phyloP scores from a whole-genome alignment of 1,140 invertebrate genomes.

The Cyclargus thomasi region DNA sequence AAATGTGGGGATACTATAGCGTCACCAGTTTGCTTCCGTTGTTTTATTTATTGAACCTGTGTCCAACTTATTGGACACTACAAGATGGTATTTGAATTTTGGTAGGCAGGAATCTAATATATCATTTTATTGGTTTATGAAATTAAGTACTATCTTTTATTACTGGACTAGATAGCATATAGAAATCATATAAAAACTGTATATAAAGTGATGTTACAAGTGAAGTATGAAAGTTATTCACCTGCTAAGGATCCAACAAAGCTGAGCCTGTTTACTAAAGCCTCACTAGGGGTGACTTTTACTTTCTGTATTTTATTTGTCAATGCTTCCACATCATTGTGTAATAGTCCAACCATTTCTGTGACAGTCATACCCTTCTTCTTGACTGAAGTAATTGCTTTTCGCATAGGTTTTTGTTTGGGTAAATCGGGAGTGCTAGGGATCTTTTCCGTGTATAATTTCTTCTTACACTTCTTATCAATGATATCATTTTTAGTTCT shows the following conservation, averaged over 20 bases:
- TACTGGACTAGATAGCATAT: too few species aligned
- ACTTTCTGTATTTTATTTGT: constrained; percentile 41
- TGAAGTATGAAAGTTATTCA: constrained; percentile 27
- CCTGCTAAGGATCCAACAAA: constrained; percentile 63
- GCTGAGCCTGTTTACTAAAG: constrained; percentile 44
- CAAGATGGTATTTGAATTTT: too few species aligned
- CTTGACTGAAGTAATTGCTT: constrained; percentile 44
- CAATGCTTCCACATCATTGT: constrained; percentile 39
- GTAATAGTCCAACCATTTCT: constrained; percentile 46
- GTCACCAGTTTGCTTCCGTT: too few species aligned
- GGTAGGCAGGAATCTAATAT: too few species aligned
- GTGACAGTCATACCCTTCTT: constrained; percentile 56
- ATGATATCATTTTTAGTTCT: constrained; percentile 27
- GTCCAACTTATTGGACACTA: too few species aligned
- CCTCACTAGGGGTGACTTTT: constrained; percentile 29
- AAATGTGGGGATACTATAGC: too few species aligned
- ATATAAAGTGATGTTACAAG: too few species aligned
- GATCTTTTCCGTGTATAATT: constrained; percentile 58
- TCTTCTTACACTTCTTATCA: constrained; percentile 57
- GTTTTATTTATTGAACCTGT: too few species aligned
- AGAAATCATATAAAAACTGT: too few species aligned
- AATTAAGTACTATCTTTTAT: too few species aligned
- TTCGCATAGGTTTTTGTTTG: constrained; percentile 34
- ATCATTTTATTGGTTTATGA: too few species aligned
- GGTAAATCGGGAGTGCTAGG: constrained; percentile 50